phyloP scores from a whole-genome alignment of 2,888 invertebrate genomes.

The Lysandra coridon region DNA sequence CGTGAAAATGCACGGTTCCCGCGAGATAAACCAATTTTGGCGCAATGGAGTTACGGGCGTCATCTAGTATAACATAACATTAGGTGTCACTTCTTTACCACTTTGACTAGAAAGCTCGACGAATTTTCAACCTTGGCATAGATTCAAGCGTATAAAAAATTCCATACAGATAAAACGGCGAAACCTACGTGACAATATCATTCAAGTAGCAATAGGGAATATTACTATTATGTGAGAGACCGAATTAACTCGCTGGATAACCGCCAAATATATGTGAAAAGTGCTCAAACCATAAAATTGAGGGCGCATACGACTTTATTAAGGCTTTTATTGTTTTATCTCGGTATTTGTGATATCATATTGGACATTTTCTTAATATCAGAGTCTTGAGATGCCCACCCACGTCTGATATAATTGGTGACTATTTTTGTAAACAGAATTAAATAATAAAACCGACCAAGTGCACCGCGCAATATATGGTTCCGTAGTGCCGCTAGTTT shows the following conservation, averaged over 20 bases:
- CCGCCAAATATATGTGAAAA: slow-evolving; percentile 13
- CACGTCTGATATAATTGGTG: too few species aligned
- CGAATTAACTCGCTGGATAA: slow-evolving; percentile 17
- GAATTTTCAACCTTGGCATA: slow-evolving; percentile 5
- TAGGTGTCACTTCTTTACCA: too few species aligned
- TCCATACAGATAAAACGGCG: background rate
- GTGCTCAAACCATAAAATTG: slow-evolving; percentile 13
- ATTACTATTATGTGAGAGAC: slow-evolving; percentile 18
- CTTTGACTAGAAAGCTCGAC: background rate
- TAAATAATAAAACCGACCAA: too few species aligned
- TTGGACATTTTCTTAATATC: background rate
- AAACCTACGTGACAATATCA: slow-evolving; percentile 10
- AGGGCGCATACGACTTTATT: background rate
- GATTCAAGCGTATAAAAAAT: background rate
- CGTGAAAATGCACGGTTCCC: too few species aligned
- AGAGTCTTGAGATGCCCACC: too few species aligned
- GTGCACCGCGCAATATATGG: too few species aligned
- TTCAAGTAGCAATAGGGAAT: slow-evolving; percentile 6
- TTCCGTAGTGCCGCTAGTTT: too few species aligned
- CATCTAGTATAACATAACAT: too few species aligned
- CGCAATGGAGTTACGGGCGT: too few species aligned
- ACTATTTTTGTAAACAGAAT: too few species aligned
- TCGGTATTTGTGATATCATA: background rate
- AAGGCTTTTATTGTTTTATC: background rate
- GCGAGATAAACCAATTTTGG: too few species aligned